phyloP scores from a whole-genome alignment of 1,140 invertebrate species.

The Augochlora pura region DNA sequence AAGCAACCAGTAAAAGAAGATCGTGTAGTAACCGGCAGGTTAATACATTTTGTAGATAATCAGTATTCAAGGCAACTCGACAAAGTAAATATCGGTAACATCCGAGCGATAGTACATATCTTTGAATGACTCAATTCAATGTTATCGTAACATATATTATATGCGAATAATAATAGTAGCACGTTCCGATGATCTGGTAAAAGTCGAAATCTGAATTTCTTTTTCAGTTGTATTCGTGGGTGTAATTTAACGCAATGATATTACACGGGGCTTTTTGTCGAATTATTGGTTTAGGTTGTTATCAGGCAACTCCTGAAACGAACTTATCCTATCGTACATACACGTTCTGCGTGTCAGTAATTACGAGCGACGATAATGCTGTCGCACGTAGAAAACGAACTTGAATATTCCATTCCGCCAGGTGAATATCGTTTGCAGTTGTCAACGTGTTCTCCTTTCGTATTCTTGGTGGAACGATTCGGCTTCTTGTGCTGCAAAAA shows the following conservation, averaged over 20 bases:
- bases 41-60: slow-evolving; percentile 23
- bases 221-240: neutral
- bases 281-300: slow-evolving; percentile 65
- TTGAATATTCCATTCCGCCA: slow-evolving; percentile 72
- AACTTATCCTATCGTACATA: slow-evolving; percentile 70
- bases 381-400: slow-evolving; percentile 70
- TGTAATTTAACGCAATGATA: slow-evolving; percentile 35
- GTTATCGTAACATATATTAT: neutral
- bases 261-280: slow-evolving; percentile 37
- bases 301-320: slow-evolving; percentile 70
- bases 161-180: neutral
- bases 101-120: neutral
- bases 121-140: neutral
- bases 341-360: slow-evolving; percentile 72
- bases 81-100: slow-evolving; percentile 3
- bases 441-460: slow-evolving; percentile 31
- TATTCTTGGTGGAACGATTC: slow-evolving; percentile 7
- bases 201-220: slow-evolving; percentile 12
- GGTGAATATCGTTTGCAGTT: slow-evolving; percentile 63
- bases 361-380: slow-evolving; percentile 71
- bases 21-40: slow-evolving; percentile 3
- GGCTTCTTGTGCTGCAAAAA: neutral
- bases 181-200: slow-evolving; percentile 5
- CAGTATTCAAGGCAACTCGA: slow-evolving; percentile 1
- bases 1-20: slow-evolving; percentile 37